phyloP scores from a whole-genome alignment of 2,797 vertebrate species.

The Anguilla marmorata region DNA sequence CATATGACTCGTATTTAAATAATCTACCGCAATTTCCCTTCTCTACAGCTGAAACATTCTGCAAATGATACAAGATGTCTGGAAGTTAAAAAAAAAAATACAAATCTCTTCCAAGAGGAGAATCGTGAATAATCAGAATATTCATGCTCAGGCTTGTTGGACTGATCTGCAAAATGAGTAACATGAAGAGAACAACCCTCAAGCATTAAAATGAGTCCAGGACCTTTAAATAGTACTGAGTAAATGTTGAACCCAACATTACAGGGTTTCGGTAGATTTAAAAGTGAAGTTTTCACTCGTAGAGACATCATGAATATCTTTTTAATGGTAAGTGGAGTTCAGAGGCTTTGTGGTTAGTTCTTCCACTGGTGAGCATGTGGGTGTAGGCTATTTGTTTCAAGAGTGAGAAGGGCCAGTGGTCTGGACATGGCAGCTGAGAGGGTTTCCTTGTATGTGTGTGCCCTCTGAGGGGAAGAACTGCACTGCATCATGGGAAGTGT shows the following conservation, averaged over 20 bases:
- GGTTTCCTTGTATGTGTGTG: neutral
- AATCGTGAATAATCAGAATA: neutral
- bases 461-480: neutral
- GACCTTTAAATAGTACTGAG: neutral
- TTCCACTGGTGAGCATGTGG: neutral
- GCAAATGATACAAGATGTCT: neutral
- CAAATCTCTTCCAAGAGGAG: neutral
- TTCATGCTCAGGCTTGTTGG: neutral
- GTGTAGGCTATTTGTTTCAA: neutral
- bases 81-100: neutral
- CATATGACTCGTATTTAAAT: neutral
- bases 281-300: neutral
- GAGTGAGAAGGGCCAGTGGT: neutral
- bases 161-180: neutral
- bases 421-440: neutral
- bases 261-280: neutral
- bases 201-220: neutral
- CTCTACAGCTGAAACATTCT: neutral
- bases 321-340: neutral
- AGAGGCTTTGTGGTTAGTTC: neutral
- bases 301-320: neutral
- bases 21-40: neutral
- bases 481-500: slow-evolving; percentile 7
- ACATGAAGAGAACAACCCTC: neutral
- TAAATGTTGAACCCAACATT: slow-evolving; percentile 6